Conservation (phyloP, 1,140 invertebrate species). For the Lordiphosa collinella region DNA sequence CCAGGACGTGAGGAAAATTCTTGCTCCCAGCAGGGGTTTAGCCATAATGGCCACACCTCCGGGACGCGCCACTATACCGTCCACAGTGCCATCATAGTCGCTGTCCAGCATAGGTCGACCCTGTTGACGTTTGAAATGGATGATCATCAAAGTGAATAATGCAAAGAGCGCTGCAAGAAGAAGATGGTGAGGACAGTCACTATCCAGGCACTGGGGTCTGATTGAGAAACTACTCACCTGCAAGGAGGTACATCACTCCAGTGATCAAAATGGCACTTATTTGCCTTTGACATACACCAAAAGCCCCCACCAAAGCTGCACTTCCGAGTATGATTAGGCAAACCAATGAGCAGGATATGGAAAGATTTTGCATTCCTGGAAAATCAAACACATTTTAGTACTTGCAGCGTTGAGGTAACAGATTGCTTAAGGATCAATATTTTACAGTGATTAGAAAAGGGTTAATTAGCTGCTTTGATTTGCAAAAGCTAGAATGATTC, state of each 20-base stretch:
- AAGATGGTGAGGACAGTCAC: neutral
- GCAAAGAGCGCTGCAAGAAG: conserved; percentile 88
- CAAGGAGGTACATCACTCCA: conserved; percentile 94
- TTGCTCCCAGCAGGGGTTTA: conserved; percentile 81
- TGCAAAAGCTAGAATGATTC: neutral
- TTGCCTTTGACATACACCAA: conserved; percentile 91
- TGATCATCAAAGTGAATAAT: conserved; percentile 93
- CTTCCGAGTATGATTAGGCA: conserved; percentile 91
- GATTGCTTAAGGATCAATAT: neutral
- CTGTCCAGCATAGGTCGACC: conserved; percentile 82
- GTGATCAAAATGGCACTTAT: conserved; percentile 94
- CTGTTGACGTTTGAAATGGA: conserved; percentile 91
- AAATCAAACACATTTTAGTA: neutral
- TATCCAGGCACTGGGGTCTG: too few species aligned
- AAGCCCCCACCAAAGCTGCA: conserved; percentile 90
- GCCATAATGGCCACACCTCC: conserved; percentile 74
- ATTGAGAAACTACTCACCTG: conserved; percentile 83
- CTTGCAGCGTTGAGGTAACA: too few species aligned
- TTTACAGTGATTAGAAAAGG: conserved; percentile 3
- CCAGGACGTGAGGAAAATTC: conserved; percentile 90
- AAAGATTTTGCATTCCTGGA: conserved; percentile 94
- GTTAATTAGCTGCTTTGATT: neutral
- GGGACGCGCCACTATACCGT: conserved; percentile 84
- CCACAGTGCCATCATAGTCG: conserved; percentile 83
- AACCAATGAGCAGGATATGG: conserved; percentile 93